Conservation (phyloP, 2,113 vertebrate species). For the Daubentonia madagascariensis region DNA sequence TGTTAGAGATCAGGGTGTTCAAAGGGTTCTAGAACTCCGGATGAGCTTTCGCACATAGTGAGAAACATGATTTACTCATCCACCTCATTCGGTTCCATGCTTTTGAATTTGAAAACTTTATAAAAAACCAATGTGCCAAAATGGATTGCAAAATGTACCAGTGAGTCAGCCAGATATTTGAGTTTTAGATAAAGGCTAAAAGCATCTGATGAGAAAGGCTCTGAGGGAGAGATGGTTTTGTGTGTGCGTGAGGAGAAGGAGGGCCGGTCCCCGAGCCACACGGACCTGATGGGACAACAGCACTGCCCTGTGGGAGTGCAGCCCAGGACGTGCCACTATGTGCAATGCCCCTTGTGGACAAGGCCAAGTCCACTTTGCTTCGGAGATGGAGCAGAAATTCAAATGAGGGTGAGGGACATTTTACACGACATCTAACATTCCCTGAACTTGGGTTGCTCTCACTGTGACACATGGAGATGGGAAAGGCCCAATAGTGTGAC, state of each 20-base stretch:
- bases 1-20: not conserved
- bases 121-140: slow-evolving; percentile 37
- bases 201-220: not conserved
- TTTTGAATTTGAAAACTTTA: slow-evolving; percentile 49
- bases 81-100: not conserved
- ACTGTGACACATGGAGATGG: not conserved
- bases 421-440: not conserved
- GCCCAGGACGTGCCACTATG: not conserved
- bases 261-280: accelerated
- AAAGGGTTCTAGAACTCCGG: not conserved
- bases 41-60: not conserved
- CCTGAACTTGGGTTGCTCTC: not conserved
- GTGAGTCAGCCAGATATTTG: not conserved
- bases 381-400: slow-evolving; percentile 10
- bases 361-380: not conserved
- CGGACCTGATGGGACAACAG: not conserved
- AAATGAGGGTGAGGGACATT: not conserved
- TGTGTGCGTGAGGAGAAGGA: not conserved
- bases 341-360: not conserved
- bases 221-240: not conserved
- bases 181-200: not conserved
- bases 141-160: not conserved
- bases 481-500: not conserved
- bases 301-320: not conserved
- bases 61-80: not conserved